Evolutionary conservation across 92 coral and sea anemone genomes (phyloP), one percentile per base, ranked within the genome.

Genomic region (Umimayanthus chanpuru): DNA sequence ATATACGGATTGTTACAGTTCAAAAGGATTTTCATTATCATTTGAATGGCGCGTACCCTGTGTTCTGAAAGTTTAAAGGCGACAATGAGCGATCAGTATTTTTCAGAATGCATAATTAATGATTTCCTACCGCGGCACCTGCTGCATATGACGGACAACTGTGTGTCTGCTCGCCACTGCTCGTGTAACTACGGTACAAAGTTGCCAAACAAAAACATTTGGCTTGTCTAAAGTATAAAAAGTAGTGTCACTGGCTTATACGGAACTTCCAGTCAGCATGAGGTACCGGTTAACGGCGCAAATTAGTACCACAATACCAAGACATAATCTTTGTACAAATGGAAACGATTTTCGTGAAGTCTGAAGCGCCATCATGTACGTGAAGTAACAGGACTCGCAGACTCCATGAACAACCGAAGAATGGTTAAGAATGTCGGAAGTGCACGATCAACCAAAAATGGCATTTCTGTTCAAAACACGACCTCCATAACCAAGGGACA

Each of bases 381-480:
- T 40, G 85, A 30, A 64, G 44, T 81, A 66, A 26, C 73, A 26
- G 49, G 26, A 14, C 41, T 44, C 7, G 39, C 32, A 40, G 6
- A 26, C 86, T 55, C 44, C 23, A 83, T 83, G 87, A 83, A 83
- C 67, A 83, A 83, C 61, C 87, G 74, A 49, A 68, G 67, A 23
- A 83, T 83, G 77, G 87, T 76, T 6, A 83, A 70, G 18, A 76
- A 70, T 3, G 44, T 71, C 41, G 78, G 78, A 68, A 70, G 66
- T 21, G 85, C 85, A 6, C 85, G 91, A 14, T 53, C 91, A 8
- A 50, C 81, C 32, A 94, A 91, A 81, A 94, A 81, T 53, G 94
- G 96, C 5, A 90, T 95, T 11, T 93, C 98, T 36, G 86, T 95
- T 18, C 96, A 93, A 72, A 90, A 95, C 58, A 93, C 98, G 12